A percentile compares a stretch with the other conserved stretches of the same genome.
Conservation (phyloP, 2,113 vertebrate genomes). For the Brachionichthys hirsutus region DNA sequence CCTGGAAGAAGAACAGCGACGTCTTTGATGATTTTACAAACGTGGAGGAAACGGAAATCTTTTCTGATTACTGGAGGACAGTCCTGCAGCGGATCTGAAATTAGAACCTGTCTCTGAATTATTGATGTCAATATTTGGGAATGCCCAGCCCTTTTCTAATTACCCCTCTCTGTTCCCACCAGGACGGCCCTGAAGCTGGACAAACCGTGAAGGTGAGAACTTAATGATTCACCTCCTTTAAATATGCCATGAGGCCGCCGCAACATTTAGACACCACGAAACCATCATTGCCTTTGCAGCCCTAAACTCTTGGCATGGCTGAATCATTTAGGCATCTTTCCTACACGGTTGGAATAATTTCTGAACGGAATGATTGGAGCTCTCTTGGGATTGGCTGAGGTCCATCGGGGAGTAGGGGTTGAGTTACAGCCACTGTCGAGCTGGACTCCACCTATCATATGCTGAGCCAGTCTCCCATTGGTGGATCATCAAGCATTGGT, state of each 20-base stretch:
- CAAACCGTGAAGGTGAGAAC: slow-evolving; percentile 94
- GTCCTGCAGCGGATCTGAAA: slow-evolving; percentile 62
- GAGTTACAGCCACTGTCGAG: too few relatives aligned
- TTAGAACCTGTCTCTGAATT: slow-evolving; percentile 77
- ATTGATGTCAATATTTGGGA: slow-evolving; percentile 76
- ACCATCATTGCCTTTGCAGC: slow-evolving; percentile 72
- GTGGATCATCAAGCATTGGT: too few relatives aligned
- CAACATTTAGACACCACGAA: slow-evolving; percentile 75
- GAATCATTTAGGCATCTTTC: slow-evolving; percentile 65
- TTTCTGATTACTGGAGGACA: slow-evolving; percentile 20
- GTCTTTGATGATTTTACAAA: too few relatives aligned
- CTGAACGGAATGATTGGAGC: slow-evolving; percentile 11
- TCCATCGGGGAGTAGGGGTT: background rate
- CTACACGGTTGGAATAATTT: slow-evolving; percentile 42
- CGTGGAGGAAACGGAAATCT: slow-evolving; percentile 4
- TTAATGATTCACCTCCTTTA: slow-evolving; percentile 72
- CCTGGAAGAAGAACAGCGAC: too few relatives aligned
- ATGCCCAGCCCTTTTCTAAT: slow-evolving; percentile 70
- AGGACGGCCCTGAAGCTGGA: slow-evolving; percentile 92
- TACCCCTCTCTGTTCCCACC: slow-evolving; percentile 55
- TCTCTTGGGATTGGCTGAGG: background rate
- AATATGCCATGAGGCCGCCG: slow-evolving; percentile 73
- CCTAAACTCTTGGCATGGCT: slow-evolving; percentile 63
- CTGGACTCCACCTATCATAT: too few relatives aligned
- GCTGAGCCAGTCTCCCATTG: too few relatives aligned